These are phyloP conservation scores for Actinemys pallida DNA, from an alignment of 2,113 vertebrate species.

Conservation along the genomic window DNA sequence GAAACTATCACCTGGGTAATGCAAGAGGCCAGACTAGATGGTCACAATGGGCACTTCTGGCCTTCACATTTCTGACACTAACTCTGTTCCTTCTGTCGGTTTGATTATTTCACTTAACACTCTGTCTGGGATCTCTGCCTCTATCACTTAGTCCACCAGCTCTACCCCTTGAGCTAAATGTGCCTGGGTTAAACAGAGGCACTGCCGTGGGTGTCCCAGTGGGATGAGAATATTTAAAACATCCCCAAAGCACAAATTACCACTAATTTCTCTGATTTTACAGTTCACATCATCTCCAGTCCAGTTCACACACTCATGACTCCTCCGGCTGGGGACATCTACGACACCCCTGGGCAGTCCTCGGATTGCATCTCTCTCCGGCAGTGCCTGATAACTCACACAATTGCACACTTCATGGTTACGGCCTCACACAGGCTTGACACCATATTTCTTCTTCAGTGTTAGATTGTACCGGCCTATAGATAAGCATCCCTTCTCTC, in stretches of 20 bases:
- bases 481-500: not conserved
- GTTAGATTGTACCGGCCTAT: not conserved
- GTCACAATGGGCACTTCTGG: not conserved
- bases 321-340: not conserved
- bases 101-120: not conserved
- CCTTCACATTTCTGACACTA: not conserved
- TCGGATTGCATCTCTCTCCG: not conserved
- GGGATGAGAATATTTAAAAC: not conserved
- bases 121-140: not conserved
- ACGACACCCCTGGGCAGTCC: not conserved
- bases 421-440: not conserved
- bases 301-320: not conserved
- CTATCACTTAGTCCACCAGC: not conserved
- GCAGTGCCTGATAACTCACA: not conserved
- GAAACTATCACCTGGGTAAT: not conserved
- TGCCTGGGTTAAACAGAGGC: not conserved
- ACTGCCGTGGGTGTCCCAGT: not conserved
- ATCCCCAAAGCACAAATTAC: not conserved
- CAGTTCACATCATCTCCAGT: not conserved
- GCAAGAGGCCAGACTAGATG: not conserved
- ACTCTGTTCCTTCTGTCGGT: not conserved
- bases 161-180: not conserved
- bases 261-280: not conserved
- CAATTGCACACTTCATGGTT: not conserved
- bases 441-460: not conserved